Evolutionary conservation across 2,888 invertebrate genomes (phyloP).

Genomic region (Spisula subtruncata): DNA sequence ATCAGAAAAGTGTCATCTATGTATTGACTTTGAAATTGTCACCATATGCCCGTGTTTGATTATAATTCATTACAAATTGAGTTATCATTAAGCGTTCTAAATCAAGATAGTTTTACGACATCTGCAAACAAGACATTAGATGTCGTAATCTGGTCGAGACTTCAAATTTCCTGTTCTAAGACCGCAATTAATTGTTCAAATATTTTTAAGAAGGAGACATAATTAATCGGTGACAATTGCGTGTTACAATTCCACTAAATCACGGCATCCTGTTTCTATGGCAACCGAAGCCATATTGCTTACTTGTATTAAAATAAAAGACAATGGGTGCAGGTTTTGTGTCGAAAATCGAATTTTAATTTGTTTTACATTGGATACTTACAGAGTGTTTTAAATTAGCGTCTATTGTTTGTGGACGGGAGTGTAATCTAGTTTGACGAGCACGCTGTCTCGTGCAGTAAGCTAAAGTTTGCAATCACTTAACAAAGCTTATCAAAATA

Average conservation of each 20-base stretch:
- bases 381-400: not conserved
- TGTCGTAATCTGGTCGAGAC: slow-evolving; percentile 59
- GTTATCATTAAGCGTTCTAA: slow-evolving; percentile 65
- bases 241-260: not conserved
- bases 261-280: not conserved
- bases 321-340: not conserved
- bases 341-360: not conserved
- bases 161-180: slow-evolving; percentile 66
- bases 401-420: not conserved
- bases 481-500: not conserved
- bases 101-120: slow-evolving; percentile 72
- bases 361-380: not conserved
- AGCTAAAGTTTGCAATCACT: not conserved
- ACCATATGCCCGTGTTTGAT: slow-evolving; percentile 71
- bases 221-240: slow-evolving; percentile 48
- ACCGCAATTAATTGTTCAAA: slow-evolving; percentile 54
- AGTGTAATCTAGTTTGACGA: not conserved
- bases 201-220: slow-evolving; percentile 51
- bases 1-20: slow-evolving; percentile 56
- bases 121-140: slow-evolving; percentile 55
- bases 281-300: not conserved
- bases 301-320: not conserved
- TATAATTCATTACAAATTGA: slow-evolving; percentile 66
- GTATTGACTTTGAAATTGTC: slow-evolving; percentile 64
- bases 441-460: not conserved